Base-by-base conservation (phyloP, 1,140 invertebrate genomes). In the Drosophila nigrodunni region DNA sequence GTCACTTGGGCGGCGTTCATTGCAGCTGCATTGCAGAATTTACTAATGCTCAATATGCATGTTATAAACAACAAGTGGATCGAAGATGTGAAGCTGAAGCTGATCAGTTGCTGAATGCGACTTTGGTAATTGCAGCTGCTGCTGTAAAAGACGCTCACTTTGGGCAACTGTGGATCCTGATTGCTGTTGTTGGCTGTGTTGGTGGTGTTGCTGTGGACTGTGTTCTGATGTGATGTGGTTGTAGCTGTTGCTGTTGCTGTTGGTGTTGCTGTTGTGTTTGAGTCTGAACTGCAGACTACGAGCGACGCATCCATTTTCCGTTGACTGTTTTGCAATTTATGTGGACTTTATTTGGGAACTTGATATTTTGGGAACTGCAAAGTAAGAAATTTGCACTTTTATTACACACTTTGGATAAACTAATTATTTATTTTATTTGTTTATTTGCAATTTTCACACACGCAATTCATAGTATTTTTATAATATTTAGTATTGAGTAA, bases 51-150 rank as follows among this genome's bases (percentile, higher is more conserved):
- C 52, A 92, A 52, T 6, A 92, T 87, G 71, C 55, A 79, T 44
- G 90, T 81, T 41, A 92, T 87, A 34, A 76, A 92, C 15, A 92
- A 77, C 69, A 92, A 65, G 57, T 92, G 86, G 13, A 88, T 74
- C 55, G 79, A 78, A 18, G 90, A 89, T 18, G 85, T 87, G 72
- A 92, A 92, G 41, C 90, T 92, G 54, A 92, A 87, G 80, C 82
- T 91, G 55, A 92, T 91, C 77, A 92, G 72, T 74, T 92, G 90
- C 60, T 92, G 91, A 4, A 92, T 68, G 37, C 78, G 80, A 46
- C 90, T 92, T 10, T 80, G 85, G 37, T 91, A 92, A 13, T 86
- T 89, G 25, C 46, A 77, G 75, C 87, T 83, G 70, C 73, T 78
- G 78, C 83, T 86, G 55, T 75, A 88, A 80, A 88, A 88, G 25